Evolutionary conservation across 2,797 vertebrate genomes (phyloP).

Genomic region (Phylloscopus collybita): DNA sequence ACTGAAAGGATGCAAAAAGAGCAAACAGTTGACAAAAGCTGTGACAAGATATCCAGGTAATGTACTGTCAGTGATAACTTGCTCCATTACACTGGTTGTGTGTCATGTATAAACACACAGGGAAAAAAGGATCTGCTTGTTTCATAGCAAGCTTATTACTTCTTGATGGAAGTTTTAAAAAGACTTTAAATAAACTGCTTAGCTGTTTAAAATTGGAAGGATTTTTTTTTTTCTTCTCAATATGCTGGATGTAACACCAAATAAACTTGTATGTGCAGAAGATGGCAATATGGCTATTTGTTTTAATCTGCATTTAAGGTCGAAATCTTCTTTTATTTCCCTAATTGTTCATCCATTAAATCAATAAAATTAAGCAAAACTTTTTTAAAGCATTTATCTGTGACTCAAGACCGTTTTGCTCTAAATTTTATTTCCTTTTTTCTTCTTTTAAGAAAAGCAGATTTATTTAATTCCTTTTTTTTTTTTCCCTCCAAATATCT

Average conservation of each 20-base stretch:
- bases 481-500: background rate
- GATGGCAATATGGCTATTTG: background rate
- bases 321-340: background rate
- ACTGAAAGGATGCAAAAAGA: background rate
- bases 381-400: background rate
- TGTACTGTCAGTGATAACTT: background rate
- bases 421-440: background rate
- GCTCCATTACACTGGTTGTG: background rate
- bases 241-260: background rate
- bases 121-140: background rate
- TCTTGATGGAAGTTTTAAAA: background rate
- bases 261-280: background rate
- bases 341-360: background rate
- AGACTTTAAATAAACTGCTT: background rate
- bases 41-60: constrained; percentile 15
- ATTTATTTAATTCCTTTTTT: background rate
- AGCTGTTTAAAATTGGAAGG: background rate
- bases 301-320: background rate
- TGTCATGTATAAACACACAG: background rate
- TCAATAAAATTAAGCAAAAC: background rate
- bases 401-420: background rate
- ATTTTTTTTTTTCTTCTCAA: background rate
- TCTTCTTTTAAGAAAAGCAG: background rate
- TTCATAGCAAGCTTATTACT: background rate
- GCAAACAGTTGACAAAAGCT: background rate